Conservation (phyloP, 92 coral and sea anemone genomes). For the Porites lobata region DNA sequence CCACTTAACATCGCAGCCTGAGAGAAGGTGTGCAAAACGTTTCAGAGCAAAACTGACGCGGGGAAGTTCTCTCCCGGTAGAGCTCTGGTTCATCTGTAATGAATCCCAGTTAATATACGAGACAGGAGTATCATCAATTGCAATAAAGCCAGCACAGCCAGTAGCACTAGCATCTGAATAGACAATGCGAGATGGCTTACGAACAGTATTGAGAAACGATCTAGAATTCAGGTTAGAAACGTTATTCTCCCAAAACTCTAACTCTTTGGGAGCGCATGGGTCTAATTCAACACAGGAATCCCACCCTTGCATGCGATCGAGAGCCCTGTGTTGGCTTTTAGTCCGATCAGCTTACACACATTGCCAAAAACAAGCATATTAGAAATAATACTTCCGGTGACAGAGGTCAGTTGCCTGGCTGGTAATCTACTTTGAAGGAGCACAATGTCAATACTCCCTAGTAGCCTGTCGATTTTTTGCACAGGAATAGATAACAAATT, state of each 20-base stretch:
- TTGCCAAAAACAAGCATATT: too few species aligned
- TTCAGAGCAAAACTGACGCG: too few species aligned
- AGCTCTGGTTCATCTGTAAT: conserved; percentile 42
- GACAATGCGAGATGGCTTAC: background rate
- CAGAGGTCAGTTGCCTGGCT: too few species aligned
- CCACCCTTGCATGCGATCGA: conserved; percentile 4
- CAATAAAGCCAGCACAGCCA: conserved; percentile 59
- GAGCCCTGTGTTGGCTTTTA: too few species aligned
- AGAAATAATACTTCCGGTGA: too few species aligned
- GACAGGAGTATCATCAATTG: background rate
- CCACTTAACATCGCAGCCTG: conserved; percentile 31
- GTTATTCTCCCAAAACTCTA: conserved; percentile 7
- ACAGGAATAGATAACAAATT: too few species aligned
- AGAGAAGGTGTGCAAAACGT: too few species aligned
- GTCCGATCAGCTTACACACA: too few species aligned
- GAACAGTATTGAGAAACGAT: too few species aligned
- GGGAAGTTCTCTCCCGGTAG: conserved; percentile 49
- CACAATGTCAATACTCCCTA: too few species aligned
- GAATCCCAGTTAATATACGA: conserved; percentile 1
- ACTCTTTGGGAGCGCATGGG: background rate
- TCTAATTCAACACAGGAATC: conserved; percentile 10
- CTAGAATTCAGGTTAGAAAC: background rate
- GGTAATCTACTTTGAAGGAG: too few species aligned
- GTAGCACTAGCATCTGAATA: background rate
- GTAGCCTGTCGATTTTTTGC: too few species aligned